phyloP scores from a whole-genome alignment of 2,113 vertebrate species.

The Talpa occidentalis region DNA sequence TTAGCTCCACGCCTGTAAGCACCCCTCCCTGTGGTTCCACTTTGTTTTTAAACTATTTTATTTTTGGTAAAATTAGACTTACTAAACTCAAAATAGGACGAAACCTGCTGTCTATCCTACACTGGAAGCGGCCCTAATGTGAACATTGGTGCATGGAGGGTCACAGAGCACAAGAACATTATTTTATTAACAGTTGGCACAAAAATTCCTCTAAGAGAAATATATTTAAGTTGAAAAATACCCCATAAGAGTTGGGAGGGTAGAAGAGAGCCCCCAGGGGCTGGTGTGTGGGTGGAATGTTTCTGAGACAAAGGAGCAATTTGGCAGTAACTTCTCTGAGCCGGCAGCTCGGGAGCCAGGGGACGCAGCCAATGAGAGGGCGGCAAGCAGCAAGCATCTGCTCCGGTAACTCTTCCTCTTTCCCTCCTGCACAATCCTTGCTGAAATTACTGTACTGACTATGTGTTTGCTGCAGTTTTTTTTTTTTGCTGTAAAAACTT shows the following conservation, averaged over 20 bases:
- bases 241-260: not conserved
- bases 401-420: too few species aligned
- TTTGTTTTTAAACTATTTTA: constrained; percentile 65
- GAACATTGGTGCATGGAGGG: not conserved
- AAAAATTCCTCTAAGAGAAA: constrained; percentile 37
- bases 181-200: constrained; percentile 46
- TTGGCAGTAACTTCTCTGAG: constrained; percentile 15
- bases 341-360: not conserved
- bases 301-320: constrained; percentile 63
- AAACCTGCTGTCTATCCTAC: not conserved
- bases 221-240: constrained; percentile 61
- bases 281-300: constrained; percentile 61
- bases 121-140: not conserved
- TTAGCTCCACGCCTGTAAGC: constrained; percentile 30
- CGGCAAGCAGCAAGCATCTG: rapidly evolving
- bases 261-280: not conserved
- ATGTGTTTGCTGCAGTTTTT: not conserved
- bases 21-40: constrained; percentile 27
- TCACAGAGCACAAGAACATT: not conserved
- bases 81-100: not conserved
- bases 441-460: not conserved
- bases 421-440: not conserved
- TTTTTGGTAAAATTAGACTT: constrained; percentile 59
- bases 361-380: constrained; percentile 21
- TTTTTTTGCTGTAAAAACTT: not conserved